phyloP scores from a whole-genome alignment of 2,797 vertebrate genomes.

The Meda fulgida region DNA sequence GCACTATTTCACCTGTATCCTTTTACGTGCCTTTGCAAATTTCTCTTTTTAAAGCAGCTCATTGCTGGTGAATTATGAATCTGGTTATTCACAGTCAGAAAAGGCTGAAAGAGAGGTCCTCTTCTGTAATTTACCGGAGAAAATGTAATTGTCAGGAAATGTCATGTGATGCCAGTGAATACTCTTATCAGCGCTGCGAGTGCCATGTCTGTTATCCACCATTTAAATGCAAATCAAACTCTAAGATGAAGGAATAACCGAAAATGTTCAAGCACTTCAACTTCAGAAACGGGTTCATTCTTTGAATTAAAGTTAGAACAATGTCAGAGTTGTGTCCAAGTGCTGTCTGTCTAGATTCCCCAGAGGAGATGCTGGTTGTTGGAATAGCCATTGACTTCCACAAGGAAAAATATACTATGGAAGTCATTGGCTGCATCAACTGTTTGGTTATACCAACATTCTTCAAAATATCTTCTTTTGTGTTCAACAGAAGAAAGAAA shows the following conservation, averaged over 20 bases:
- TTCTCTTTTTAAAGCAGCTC: slow-evolving; percentile 31
- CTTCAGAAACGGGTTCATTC: slow-evolving; percentile 20
- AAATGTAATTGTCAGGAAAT: slow-evolving; percentile 46
- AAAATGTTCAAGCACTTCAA: slow-evolving; percentile 12
- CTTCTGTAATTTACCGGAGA: slow-evolving; percentile 39
- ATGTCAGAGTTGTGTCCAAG: not conserved
- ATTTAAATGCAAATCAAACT: slow-evolving; percentile 64
- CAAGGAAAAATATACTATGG: too few relatives aligned
- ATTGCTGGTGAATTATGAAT: slow-evolving; percentile 33
- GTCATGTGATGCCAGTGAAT: slow-evolving; percentile 47
- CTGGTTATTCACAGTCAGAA: slow-evolving; percentile 33
- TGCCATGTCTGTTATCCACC: slow-evolving; percentile 46
- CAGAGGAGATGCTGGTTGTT: not conserved
- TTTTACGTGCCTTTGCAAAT: not conserved
- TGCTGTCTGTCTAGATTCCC: not conserved
- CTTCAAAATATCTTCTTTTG: too few relatives aligned
- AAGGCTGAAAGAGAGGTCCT: slow-evolving; percentile 27
- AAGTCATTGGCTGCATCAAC: too few relatives aligned
- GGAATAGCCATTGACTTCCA: too few relatives aligned
- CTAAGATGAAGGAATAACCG: slow-evolving; percentile 34
- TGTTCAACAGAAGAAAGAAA: too few relatives aligned
- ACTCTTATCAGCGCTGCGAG: slow-evolving; percentile 48
- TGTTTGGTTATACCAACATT: too few relatives aligned
- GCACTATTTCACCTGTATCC: not conserved
- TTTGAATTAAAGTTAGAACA: not conserved